These are phyloP conservation scores for Acanthurus leucopareius DNA, from an alignment of 2,797 vertebrate species.

Conservation along the genomic window DNA sequence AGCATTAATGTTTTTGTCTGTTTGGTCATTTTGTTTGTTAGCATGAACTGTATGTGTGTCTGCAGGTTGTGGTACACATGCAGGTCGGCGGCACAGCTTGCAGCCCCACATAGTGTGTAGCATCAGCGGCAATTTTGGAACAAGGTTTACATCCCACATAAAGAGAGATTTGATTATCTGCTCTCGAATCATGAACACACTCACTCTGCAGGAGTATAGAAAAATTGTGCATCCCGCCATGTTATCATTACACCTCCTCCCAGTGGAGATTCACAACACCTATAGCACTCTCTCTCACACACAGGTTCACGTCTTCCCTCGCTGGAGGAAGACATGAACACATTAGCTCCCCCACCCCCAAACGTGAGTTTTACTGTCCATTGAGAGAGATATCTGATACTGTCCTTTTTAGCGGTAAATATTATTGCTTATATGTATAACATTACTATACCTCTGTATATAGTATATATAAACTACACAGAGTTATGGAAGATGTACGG, in stretches of 20 bases:
- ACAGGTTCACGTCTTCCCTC: neutral
- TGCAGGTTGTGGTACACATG: neutral
- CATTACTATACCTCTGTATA: too few relatives aligned
- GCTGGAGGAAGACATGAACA: neutral
- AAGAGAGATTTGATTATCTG: conserved; percentile 1
- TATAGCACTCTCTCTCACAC: neutral
- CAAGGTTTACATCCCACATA: too few relatives aligned
- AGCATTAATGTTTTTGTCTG: too few relatives aligned
- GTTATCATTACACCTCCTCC: neutral
- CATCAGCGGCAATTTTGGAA: neutral
- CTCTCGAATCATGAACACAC: neutral
- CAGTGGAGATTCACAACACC: conserved; percentile 3
- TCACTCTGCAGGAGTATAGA: neutral
- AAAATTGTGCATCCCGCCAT: neutral
- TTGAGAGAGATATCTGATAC: too few relatives aligned
- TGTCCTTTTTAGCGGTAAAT: too few relatives aligned
- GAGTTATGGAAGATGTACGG: too few relatives aligned
- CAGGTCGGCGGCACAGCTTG: neutral
- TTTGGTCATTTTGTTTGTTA: too few relatives aligned
- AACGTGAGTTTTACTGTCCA: too few relatives aligned
- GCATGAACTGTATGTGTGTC: neutral
- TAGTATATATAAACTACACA: too few relatives aligned
- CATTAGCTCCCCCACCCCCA: neutral
- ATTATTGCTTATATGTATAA: too few relatives aligned
- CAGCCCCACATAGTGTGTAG: neutral